phyloP scores from a whole-genome alignment of 1,140 invertebrate genomes.

The Drosophila athabasca region DNA sequence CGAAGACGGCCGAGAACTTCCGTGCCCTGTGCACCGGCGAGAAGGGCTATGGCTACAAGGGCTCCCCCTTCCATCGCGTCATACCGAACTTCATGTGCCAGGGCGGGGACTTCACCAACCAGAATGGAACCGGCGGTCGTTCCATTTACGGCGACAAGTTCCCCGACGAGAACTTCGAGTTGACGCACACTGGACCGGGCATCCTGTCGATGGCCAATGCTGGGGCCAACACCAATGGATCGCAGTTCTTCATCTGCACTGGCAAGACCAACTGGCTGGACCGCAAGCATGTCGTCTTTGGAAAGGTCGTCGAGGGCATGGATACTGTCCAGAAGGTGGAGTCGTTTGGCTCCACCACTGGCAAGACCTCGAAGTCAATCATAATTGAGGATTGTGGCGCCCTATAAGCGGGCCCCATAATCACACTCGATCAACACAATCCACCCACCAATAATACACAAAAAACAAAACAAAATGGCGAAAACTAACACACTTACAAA shows the following conservation, averaged over 20 bases:
- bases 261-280: constrained; percentile 97
- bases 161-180: constrained; percentile 96
- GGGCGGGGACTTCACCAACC: constrained; percentile 96
- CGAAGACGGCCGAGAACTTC: constrained; percentile 97
- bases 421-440: not conserved
- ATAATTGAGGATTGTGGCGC: constrained; percentile 90
- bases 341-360: constrained; percentile 90
- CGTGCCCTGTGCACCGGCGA: constrained; percentile 95
- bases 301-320: constrained; percentile 96
- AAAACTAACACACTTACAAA: not conserved
- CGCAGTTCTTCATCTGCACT: constrained; percentile 97
- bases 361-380: constrained; percentile 93
- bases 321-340: constrained; percentile 96
- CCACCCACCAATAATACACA: no score
- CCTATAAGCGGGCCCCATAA: not conserved
- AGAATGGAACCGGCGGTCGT: constrained; percentile 97
- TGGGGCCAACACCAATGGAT: constrained; percentile 97
- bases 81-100: constrained; percentile 99
- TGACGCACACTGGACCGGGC: constrained; percentile 95
- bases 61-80: constrained; percentile 94
- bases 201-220: constrained; percentile 97
- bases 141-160: constrained; percentile 98
- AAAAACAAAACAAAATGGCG: no score
- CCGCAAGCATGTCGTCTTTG: constrained; percentile 98
- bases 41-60: constrained; percentile 96